Conservation (phyloP, 1,140 invertebrate species). For the Ctenoplectra terminalis region DNA sequence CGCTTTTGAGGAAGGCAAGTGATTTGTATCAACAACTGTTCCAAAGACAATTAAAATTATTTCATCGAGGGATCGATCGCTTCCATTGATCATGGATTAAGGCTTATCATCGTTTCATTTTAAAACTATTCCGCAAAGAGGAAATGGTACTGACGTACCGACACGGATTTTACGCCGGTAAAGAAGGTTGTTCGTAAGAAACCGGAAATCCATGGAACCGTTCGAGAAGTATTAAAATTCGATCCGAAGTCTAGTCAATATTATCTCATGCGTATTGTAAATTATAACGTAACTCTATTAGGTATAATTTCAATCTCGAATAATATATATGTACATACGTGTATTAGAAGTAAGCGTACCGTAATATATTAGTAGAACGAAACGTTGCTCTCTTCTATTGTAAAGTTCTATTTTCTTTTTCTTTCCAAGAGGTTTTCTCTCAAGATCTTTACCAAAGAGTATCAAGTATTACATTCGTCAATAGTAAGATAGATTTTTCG, state of each 20-base stretch:
- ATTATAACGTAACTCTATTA: not conserved
- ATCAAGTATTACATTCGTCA: not conserved
- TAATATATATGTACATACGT: slow-evolving; percentile 11
- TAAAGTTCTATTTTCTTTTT: not conserved
- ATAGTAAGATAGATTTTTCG: not conserved
- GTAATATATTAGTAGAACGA: not conserved
- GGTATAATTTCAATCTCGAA: not conserved
- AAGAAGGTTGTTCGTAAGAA: not conserved
- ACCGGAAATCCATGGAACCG: not conserved
- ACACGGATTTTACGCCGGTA: not conserved
- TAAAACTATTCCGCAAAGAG: too few species aligned
- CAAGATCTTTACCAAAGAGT: not conserved
- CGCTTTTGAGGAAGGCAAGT: not conserved
- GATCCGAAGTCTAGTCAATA: slow-evolving; percentile 33
- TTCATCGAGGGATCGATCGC: not conserved
- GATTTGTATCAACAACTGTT: not conserved
- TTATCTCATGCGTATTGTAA: not conserved
- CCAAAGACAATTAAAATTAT: not conserved
- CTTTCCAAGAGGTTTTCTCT: not conserved
- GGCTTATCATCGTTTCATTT: not conserved
- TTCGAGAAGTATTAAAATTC: not conserved
- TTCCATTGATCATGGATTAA: not conserved
- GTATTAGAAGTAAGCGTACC: not conserved
- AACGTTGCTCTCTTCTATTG: not conserved
- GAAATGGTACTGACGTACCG: too few species aligned